These are phyloP conservation scores for Danionella cerebrum DNA, from an alignment of 2,113 vertebrate species.

Conservation along the genomic window DNA sequence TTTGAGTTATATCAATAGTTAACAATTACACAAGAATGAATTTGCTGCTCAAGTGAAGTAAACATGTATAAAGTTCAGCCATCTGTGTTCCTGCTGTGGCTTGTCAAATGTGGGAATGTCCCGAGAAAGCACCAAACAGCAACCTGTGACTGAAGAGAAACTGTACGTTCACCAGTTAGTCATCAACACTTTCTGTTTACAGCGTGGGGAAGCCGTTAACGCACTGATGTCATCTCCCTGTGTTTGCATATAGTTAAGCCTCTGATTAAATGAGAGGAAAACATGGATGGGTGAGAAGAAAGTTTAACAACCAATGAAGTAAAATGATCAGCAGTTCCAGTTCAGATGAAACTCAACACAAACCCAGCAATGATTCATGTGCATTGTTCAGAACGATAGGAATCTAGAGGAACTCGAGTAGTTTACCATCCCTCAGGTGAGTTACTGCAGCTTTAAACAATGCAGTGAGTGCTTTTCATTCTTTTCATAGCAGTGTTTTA, in stretches of 20 bases:
- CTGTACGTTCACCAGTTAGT: constrained; percentile 19
- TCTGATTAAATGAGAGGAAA: background rate
- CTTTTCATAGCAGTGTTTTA: no score
- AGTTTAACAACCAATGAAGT: background rate
- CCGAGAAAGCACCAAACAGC: constrained; percentile 7
- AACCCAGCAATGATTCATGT: background rate
- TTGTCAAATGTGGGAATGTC: constrained; percentile 36
- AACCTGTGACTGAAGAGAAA: constrained; percentile 28
- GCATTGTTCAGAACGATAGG: background rate
- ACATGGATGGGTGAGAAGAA: background rate
- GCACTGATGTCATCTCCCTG: constrained; percentile 10
- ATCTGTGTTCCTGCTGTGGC: constrained; percentile 35
- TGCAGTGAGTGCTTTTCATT: no score
- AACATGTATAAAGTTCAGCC: constrained; percentile 27
- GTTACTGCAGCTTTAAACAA: background rate
- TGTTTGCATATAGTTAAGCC: background rate
- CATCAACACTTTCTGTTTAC: background rate
- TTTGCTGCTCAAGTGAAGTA: background rate
- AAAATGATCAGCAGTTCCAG: background rate
- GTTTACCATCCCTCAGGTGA: background rate
- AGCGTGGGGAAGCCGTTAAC: constrained; percentile 17
- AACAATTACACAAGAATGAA: background rate
- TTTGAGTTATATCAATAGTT: no score
- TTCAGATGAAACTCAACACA: background rate
- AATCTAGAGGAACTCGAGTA: background rate